phyloP scores from a whole-genome alignment of 2,113 vertebrate species.

The Esox niger region DNA sequence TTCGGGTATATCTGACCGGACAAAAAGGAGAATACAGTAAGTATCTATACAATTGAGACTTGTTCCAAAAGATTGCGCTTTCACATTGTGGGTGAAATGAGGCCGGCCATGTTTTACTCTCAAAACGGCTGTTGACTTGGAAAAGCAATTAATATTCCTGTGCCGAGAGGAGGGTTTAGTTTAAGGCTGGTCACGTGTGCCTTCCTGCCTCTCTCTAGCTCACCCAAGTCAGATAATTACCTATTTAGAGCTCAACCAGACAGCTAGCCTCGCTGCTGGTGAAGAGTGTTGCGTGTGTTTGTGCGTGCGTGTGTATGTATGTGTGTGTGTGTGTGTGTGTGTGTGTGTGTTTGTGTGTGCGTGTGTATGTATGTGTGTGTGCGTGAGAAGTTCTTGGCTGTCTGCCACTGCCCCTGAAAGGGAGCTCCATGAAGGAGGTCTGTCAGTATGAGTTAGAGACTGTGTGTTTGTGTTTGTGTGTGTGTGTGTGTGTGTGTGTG shows the following conservation, averaged over 20 bases:
- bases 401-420: constrained; percentile 53
- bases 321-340: constrained; percentile 24
- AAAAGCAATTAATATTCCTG: constrained; percentile 62
- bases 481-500: too few relatives aligned
- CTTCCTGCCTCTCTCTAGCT: constrained; percentile 43
- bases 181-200: constrained; percentile 49
- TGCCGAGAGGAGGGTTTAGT: constrained; percentile 50
- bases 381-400: constrained; percentile 25
- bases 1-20: too few relatives aligned
- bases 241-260: constrained; percentile 64
- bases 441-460: constrained; percentile 55
- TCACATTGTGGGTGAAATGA: constrained; percentile 36
- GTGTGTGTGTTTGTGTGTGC: constrained; percentile 21
- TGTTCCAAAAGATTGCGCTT: constrained; percentile 18
- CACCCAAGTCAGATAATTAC: constrained; percentile 63
- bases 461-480: constrained; percentile 5
- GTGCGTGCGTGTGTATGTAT: constrained; percentile 22
- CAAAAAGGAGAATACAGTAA: constrained; percentile 26
- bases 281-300: constrained; percentile 33
- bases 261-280: constrained; percentile 23
- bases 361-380: constrained; percentile 25
- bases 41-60: constrained; percentile 21
- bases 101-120: constrained; percentile 26
- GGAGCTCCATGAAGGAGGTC: constrained; percentile 57
- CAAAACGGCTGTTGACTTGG: constrained; percentile 36